A percentile compares a stretch with the other conserved stretches of the same genome.
phyloP scores from a whole-genome alignment of 2,797 vertebrate species.

The Selene dorsalis region DNA sequence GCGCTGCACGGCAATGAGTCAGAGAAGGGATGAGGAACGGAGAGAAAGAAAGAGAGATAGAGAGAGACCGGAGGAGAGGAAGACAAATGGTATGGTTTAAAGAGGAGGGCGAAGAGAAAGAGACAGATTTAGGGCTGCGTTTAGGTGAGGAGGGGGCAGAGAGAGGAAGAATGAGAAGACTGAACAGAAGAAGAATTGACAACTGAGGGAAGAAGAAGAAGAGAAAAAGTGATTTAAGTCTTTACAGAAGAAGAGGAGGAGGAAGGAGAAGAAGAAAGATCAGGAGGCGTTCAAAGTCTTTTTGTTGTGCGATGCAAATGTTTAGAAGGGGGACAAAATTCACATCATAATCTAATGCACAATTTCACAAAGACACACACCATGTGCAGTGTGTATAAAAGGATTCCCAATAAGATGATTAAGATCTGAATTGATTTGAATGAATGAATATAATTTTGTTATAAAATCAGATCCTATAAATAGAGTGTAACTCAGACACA shows the following conservation, averaged over 20 bases:
- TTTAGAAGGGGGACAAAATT: constrained; percentile 21
- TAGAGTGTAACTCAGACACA: constrained; percentile 4
- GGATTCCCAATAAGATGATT: constrained; percentile 50
- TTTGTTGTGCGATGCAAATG: constrained; percentile 39
- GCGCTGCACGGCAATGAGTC: constrained; percentile 62
- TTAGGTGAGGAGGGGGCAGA: constrained; percentile 34
- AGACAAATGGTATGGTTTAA: constrained; percentile 58
- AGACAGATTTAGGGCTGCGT: constrained; percentile 59
- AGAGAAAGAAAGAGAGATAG: constrained; percentile 36
- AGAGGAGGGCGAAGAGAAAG: constrained; percentile 18
- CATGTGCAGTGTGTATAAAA: constrained; percentile 10
- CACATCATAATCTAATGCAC: constrained; percentile 19
- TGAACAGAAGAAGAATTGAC: constrained; percentile 19
- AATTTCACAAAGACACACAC: constrained; percentile 4
- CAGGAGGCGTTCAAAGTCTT: constrained; percentile 18
- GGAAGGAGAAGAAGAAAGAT: not conserved
- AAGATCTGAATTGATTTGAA: constrained; percentile 56
- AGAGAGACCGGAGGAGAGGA: constrained; percentile 30
- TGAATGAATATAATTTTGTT: constrained; percentile 39
- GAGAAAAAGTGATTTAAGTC: constrained; percentile 29
- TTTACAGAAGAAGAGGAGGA: constrained; percentile 20
- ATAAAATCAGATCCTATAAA: constrained; percentile 26
- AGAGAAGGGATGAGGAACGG: constrained; percentile 48
- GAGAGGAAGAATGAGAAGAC: constrained; percentile 3
- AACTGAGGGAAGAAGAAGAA: not conserved